Evolutionary conservation across 2,113 vertebrate species (phyloP), one percentile per base, ranked within the genome.

Genomic region (Lampris incognitus): DNA sequence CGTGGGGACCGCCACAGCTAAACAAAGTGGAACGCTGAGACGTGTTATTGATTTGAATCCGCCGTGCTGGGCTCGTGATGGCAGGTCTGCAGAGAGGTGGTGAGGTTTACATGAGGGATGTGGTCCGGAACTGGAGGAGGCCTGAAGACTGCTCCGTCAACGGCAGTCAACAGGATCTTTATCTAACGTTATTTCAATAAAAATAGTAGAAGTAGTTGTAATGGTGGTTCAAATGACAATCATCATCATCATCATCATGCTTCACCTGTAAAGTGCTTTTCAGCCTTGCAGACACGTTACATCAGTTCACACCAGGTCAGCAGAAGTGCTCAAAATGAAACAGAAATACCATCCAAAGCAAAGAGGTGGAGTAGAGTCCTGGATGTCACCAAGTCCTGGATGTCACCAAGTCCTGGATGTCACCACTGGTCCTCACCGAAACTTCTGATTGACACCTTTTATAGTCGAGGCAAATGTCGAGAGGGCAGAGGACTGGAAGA

Each of bases 61-160:
- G 78, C 75, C 83, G 66, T 55, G 56, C 64, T 58, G 5, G 67
- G 75, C 54, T 68, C 70, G 73, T 56, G 74, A 74, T 83, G 86
- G 78, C 83, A 61, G 61, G 74, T 63, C 41, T 65, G 75, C 72
- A 79, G 74, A 80, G 68, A 56, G 52, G 66, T 73, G 4, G 58
- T 68, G 75, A 74, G 76, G 81, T 86, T 81, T 84, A 63, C 56
- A 75, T 78, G 44, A 87, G 66, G 48, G 49, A 11, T 48, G 42
- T 41, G 58, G 50, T 86, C 81, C 24, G 7, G 51, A 69, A 49
- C 61, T 58, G 73, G 64, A 66, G 42, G 66, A 73, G 67, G 73
- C 60, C 46, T 48, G 59, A 51, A 55, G 69, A 36, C 69, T 24
- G 24, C 24, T 24, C 56, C 69, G 60, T 68, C 71, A 55, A 75